A percentile compares a stretch with the other conserved stretches of the same genome.
phyloP scores from a whole-genome alignment of 2,113 vertebrate genomes.

The Tiliqua scincoides region DNA sequence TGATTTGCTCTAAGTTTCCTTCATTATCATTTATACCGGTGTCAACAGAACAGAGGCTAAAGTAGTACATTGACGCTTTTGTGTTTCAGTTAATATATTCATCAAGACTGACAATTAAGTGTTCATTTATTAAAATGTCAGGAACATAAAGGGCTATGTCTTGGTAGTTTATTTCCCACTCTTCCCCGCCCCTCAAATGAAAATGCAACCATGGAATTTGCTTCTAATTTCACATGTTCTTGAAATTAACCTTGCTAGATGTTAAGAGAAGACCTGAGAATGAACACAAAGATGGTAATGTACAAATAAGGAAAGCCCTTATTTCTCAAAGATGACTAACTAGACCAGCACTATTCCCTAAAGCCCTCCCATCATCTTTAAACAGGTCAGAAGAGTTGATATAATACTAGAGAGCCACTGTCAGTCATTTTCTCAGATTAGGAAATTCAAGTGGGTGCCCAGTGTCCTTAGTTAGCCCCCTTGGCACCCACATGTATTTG shows the following conservation, averaged over 20 bases:
- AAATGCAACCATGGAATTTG: constrained; percentile 20
- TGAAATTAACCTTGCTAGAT: constrained; percentile 49
- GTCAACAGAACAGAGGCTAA: constrained; percentile 49
- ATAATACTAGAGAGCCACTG: neutral
- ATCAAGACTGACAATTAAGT: constrained; percentile 60
- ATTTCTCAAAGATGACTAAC: neutral
- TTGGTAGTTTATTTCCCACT: constrained; percentile 38
- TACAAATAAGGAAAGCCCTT: neutral
- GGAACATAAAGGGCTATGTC: constrained; percentile 48
- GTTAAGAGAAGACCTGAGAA: constrained; percentile 25
- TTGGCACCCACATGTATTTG: too few species aligned
- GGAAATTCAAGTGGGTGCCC: neutral
- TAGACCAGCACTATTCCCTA: neutral
- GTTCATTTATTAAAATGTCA: constrained; percentile 68
- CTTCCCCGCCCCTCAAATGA: constrained; percentile 22
- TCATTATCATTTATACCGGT: constrained; percentile 38
- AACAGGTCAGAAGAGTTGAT: neutral
- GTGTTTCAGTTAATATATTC: constrained; percentile 46
- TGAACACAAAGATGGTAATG: neutral
- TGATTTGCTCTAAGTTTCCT: constrained; percentile 41
- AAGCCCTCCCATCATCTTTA: neutral
- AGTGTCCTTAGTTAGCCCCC: neutral
- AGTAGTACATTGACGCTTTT: constrained; percentile 41
- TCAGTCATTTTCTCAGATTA: neutral
- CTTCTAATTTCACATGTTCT: constrained; percentile 29